Percentiles rank a stretch among this genome's conserved stretches.
phyloP scores from a whole-genome alignment of 2,113 vertebrate genomes.

The Myodes glareolus region DNA sequence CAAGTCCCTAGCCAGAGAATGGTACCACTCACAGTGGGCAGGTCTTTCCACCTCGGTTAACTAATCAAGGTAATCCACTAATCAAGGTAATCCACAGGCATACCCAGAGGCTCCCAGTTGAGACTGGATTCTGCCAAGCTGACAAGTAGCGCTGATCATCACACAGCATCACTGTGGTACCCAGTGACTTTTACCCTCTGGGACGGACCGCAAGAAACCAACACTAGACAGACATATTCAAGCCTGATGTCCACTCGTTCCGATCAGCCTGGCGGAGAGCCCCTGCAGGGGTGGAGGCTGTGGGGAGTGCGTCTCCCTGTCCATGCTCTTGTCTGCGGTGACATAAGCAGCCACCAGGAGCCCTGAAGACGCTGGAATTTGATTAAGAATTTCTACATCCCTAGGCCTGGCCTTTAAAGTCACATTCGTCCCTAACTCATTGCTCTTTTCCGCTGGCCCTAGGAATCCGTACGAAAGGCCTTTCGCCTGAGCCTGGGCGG shows the following conservation, averaged over 20 bases:
- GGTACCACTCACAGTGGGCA: not conserved
- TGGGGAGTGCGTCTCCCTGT: accelerated
- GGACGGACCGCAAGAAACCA: not conserved
- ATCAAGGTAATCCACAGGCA: not conserved
- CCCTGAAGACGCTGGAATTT: not conserved
- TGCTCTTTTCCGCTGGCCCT: not conserved
- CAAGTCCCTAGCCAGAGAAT: not conserved
- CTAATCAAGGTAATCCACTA: not conserved
- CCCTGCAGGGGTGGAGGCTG: accelerated
- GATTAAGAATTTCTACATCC: not conserved
- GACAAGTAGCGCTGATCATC: not conserved
- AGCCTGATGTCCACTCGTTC: not conserved
- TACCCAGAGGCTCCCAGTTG: not conserved
- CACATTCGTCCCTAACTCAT: accelerated
- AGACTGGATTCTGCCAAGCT: not conserved
- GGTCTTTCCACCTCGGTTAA: not conserved
- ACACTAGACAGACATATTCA: not conserved
- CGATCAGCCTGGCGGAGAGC: not conserved
- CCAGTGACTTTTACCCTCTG: not conserved
- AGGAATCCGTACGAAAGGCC: slow-evolving; percentile 89
- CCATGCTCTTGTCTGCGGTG: not conserved
- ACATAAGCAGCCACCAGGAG: not conserved
- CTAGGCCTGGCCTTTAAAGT: not conserved
- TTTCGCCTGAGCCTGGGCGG: slow-evolving; percentile 91
- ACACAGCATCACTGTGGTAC: not conserved